Percentiles rank a stretch among this genome's conserved stretches.
These are phyloP conservation scores for Augochlora pura DNA, from an alignment of 1,140 invertebrate species.

Conservation along the genomic window DNA sequence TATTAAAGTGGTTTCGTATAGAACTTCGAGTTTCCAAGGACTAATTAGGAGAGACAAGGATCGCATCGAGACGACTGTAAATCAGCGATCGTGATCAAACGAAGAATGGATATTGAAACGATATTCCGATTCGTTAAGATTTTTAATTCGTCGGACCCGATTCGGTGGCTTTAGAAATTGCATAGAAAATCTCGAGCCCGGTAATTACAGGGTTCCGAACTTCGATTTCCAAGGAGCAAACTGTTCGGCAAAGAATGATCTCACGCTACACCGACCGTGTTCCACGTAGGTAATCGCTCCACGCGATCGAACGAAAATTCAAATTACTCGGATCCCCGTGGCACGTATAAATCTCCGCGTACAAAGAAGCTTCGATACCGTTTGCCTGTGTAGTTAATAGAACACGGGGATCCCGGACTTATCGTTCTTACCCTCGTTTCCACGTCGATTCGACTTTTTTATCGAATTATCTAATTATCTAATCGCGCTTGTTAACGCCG, in stretches of 20 bases:
- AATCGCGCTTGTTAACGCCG: slow-evolving; percentile 45
- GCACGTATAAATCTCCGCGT: not conserved
- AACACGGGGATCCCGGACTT: slow-evolving; percentile 11
- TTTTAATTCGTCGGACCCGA: no score
- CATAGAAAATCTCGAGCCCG: no score
- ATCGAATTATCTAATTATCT: slow-evolving; percentile 47
- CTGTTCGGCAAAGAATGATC: not conserved
- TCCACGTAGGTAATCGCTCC: slow-evolving; percentile 5
- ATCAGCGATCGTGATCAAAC: no score
- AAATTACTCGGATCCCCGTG: slow-evolving; percentile 9
- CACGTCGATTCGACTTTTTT: not conserved
- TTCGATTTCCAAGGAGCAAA: not conserved
- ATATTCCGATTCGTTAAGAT: no score
- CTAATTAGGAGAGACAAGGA: no score
- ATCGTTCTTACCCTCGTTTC: slow-evolving; percentile 21
- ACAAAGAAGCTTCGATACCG: slow-evolving; percentile 10
- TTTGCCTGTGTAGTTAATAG: slow-evolving; percentile 41
- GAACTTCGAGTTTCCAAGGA: no score
- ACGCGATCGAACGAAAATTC: slow-evolving; percentile 31
- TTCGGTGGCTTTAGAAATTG: no score
- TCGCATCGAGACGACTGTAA: no score
- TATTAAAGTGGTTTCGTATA: no score
- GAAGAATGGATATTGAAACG: no score
- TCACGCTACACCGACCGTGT: not conserved
- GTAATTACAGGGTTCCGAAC: not conserved